A percentile compares a stretch with the other conserved stretches of the same genome.
Conservation (phyloP, 1,140 invertebrate genomes). For the Nebria ingens region DNA sequence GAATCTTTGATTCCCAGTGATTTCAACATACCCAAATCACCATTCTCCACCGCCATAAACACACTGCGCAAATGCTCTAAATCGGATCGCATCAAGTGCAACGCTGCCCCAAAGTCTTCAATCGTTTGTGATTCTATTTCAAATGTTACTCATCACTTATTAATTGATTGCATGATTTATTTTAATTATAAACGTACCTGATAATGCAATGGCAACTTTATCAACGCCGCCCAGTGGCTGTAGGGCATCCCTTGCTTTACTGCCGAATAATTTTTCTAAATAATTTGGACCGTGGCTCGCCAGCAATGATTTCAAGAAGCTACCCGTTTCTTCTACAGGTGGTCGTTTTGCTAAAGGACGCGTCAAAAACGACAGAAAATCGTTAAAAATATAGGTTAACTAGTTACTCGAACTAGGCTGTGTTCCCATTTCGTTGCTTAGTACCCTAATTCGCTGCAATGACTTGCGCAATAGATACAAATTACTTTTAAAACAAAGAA, state of each 20-base stretch:
- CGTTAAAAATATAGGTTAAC: no score
- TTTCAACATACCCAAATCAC: conserved; percentile 86
- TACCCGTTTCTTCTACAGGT: conserved; percentile 90
- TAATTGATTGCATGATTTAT: background rate
- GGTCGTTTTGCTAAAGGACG: conserved; percentile 86
- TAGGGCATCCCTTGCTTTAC: conserved; percentile 82
- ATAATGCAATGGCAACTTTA: conserved; percentile 87
- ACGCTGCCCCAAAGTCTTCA: conserved; percentile 80
- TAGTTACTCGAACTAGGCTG: no score
- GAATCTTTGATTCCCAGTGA: conserved; percentile 90
- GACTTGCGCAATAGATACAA: no score
- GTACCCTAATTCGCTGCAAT: no score
- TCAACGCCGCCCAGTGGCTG: conserved; percentile 85
- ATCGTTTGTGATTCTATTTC: conserved; percentile 86
- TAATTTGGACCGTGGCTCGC: conserved; percentile 93
- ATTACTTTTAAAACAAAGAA: no score
- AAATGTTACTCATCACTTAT: background rate
- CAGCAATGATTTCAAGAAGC: conserved; percentile 84
- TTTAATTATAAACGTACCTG: conserved; percentile 49
- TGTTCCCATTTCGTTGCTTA: no score
- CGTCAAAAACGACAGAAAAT: no score
- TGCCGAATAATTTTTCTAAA: conserved; percentile 89
- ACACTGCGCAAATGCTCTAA: conserved; percentile 86
- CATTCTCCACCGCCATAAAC: conserved; percentile 94
- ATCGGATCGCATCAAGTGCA: conserved; percentile 78